These are phyloP conservation scores for Schrankia costaestrigalis DNA, from an alignment of 2,888 invertebrate genomes.

Conservation along the genomic window DNA sequence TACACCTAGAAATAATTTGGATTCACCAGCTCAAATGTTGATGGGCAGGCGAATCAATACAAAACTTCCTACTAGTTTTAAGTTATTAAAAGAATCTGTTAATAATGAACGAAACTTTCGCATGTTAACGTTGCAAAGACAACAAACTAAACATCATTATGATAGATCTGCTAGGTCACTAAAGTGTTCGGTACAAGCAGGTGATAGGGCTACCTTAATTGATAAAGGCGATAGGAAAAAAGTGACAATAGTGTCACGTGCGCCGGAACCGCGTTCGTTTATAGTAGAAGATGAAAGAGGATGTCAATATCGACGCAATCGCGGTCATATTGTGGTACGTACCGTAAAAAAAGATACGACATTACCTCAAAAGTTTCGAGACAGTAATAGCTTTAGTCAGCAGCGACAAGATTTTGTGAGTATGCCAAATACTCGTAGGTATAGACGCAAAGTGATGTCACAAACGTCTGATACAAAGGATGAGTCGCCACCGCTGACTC, in stretches of 20 bases:
- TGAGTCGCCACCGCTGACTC: too few species aligned
- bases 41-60: background rate
- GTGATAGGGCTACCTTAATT: too few species aligned
- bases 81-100: slow-evolving; percentile 1
- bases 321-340: too few species aligned
- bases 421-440: too few species aligned
- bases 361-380: too few species aligned
- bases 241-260: background rate
- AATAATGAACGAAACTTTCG: slow-evolving; percentile 8
- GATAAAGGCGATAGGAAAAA: background rate
- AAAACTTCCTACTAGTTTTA: background rate
- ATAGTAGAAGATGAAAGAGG: background rate
- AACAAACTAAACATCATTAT: background rate
- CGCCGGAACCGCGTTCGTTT: background rate
- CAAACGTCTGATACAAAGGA: too few species aligned
- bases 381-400: too few species aligned
- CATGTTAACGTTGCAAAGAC: background rate
- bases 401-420: too few species aligned
- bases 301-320: background rate
- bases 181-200: too few species aligned
- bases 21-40: background rate
- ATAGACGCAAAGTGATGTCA: too few species aligned
- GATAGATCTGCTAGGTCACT: background rate
- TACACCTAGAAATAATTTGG: background rate
- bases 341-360: too few species aligned